phyloP scores from a whole-genome alignment of 2,113 vertebrate species.

The Ageneiosus marmoratus region DNA sequence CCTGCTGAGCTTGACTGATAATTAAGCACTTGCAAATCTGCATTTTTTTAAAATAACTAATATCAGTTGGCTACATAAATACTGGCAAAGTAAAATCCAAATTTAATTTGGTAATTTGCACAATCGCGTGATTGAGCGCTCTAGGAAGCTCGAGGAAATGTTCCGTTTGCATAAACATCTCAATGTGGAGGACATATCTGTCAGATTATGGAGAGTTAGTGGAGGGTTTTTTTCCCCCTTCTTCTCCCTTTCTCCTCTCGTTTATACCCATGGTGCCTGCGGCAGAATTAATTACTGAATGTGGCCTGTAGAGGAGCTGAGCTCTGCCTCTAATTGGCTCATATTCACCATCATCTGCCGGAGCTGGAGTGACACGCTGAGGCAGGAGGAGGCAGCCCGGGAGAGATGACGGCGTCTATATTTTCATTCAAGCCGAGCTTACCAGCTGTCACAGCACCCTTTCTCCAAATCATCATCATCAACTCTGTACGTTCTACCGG shows the following conservation, averaged over 20 bases:
- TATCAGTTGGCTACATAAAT: slow-evolving; percentile 43
- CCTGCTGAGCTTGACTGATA: slow-evolving; percentile 40
- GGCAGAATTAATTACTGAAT: slow-evolving; percentile 71
- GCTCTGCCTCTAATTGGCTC: slow-evolving; percentile 70
- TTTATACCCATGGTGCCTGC: slow-evolving; percentile 60
- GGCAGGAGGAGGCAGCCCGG: slow-evolving; percentile 59
- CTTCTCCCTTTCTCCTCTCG: slow-evolving; percentile 47
- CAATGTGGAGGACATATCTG: slow-evolving; percentile 53
- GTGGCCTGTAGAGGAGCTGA: slow-evolving; percentile 59
- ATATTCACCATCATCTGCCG: slow-evolving; percentile 64
- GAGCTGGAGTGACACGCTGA: slow-evolving; percentile 51
- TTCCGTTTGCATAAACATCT: slow-evolving; percentile 55
- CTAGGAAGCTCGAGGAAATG: slow-evolving; percentile 41
- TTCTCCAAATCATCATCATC: slow-evolving; percentile 50
- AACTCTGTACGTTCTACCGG: slow-evolving; percentile 10
- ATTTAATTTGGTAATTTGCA: slow-evolving; percentile 53
- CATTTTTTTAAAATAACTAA: slow-evolving; percentile 26
- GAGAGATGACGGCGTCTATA: slow-evolving; percentile 53
- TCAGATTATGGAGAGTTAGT: slow-evolving; percentile 54
- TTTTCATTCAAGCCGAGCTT: slow-evolving; percentile 45
- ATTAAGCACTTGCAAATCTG: slow-evolving; percentile 49
- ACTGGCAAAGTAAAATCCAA: slow-evolving; percentile 44
- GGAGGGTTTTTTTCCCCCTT: slow-evolving; percentile 10
- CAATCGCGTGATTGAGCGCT: slow-evolving; percentile 44
- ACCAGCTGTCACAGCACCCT: slow-evolving; percentile 41